These are phyloP conservation scores for Panthera tigris DNA, from an alignment of 2,113 vertebrate species.

Conservation along the genomic window DNA sequence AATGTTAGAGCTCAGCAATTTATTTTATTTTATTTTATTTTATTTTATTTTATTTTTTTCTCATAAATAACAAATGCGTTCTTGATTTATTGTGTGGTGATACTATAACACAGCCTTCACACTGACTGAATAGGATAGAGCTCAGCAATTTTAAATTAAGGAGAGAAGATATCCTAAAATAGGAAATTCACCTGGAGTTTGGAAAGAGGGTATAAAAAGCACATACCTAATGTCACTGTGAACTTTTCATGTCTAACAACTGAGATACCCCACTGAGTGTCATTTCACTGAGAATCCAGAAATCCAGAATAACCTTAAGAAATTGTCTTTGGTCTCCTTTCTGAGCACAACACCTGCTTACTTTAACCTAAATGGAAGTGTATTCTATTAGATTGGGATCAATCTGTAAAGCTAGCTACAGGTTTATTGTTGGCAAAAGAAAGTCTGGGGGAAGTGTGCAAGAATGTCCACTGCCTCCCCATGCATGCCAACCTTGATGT, in stretches of 20 bases:
- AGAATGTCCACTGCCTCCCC: background rate
- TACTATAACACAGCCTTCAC: no score
- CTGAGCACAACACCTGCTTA: background rate
- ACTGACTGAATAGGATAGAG: background rate
- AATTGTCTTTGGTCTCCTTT: background rate
- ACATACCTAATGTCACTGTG: background rate
- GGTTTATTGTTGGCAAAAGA: background rate
- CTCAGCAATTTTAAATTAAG: background rate
- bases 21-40: background rate
- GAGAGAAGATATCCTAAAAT: background rate
- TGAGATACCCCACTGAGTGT: background rate
- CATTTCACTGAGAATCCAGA: background rate
- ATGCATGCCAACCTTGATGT: fast-evolving
- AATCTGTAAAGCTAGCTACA: background rate
- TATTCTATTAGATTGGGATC: background rate
- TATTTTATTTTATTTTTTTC: no score
- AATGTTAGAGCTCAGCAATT: background rate
- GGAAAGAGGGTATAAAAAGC: background rate
- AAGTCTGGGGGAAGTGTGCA: background rate
- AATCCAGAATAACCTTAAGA: background rate
- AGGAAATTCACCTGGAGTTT: background rate
- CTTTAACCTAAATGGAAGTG: constrained; percentile 7
- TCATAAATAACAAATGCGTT: no score
- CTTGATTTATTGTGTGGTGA: no score
- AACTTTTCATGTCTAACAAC: background rate